phyloP scores from a whole-genome alignment of 2,888 invertebrate genomes.

The Leucophenga montana region DNA sequence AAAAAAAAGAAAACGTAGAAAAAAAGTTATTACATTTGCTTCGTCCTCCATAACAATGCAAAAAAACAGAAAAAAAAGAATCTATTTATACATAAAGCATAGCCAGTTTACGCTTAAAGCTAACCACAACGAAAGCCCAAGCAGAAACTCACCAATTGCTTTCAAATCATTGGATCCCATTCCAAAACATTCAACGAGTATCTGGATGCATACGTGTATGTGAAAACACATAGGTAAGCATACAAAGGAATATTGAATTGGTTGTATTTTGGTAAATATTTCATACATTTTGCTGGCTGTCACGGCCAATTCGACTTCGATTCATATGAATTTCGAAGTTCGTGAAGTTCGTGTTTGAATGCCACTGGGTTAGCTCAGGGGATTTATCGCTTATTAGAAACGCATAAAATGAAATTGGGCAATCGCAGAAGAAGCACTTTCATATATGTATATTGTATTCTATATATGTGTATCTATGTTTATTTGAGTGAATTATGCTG shows the following conservation, averaged over 20 bases:
- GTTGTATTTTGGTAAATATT: constrained; percentile 23
- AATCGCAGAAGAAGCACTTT: not conserved
- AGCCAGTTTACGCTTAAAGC: not conserved
- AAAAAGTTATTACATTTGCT: constrained; percentile 24
- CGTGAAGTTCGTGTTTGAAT: constrained; percentile 12
- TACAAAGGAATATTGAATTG: constrained; percentile 25
- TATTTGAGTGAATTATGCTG: too few species aligned
- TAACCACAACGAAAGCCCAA: not conserved
- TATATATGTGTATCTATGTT: too few species aligned
- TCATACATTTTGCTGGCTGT: constrained; percentile 23
- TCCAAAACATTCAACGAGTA: not conserved
- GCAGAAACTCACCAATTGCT: not conserved
- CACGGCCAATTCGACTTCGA: constrained; percentile 17
- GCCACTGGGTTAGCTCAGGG: constrained; percentile 38
- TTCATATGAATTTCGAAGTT: too few species aligned
- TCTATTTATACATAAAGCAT: not conserved
- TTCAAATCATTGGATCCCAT: not conserved
- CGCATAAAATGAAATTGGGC: constrained; percentile 22
- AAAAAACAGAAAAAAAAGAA: not conserved
- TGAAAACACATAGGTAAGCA: not conserved
- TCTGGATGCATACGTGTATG: not conserved
- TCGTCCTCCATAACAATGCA: constrained; percentile 3
- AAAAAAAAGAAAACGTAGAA: too few species aligned
- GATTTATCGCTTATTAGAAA: constrained; percentile 32
- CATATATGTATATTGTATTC: too few species aligned